Evolutionary conservation across 2,888 invertebrate genomes (phyloP).

Genomic region (Cephus pygmeus): DNA sequence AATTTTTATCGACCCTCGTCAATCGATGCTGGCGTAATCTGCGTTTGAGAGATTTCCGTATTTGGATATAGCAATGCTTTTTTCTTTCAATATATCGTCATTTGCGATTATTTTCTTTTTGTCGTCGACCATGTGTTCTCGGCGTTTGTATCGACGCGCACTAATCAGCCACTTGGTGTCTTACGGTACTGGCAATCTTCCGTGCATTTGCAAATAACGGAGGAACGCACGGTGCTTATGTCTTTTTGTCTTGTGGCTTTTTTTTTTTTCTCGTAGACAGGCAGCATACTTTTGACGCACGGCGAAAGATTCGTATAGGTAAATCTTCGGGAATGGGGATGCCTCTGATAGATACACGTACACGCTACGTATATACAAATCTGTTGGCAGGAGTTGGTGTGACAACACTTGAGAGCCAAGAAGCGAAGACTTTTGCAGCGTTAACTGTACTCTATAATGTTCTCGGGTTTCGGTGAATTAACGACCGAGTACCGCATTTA

Average conservation of each 20-base stretch:
- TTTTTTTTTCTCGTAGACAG: not conserved
- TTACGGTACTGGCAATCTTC: not conserved
- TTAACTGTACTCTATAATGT: not conserved
- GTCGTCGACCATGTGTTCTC: not conserved
- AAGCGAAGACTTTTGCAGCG: not conserved
- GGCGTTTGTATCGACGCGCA: not conserved
- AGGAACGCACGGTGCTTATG: not conserved
- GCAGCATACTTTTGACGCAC: not conserved
- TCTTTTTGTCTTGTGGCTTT: not conserved
- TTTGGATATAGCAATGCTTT: not conserved
- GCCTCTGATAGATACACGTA: not conserved
- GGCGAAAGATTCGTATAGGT: not conserved
- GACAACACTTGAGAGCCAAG: not conserved
- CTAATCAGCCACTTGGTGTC: not conserved
- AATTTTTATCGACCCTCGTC: not conserved
- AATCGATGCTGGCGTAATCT: not conserved
- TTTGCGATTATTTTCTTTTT: not conserved
- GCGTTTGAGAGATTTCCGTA: not conserved
- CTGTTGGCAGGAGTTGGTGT: not conserved
- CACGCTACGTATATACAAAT: too few species aligned
- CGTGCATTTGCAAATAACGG: not conserved
- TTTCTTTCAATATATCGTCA: not conserved
- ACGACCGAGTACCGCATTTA: constrained; percentile 9
- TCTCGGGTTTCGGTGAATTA: constrained; percentile 20
- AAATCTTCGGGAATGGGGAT: not conserved